Base-by-base conservation (phyloP, 2,797 vertebrate species). In the Enteromius viviparus region DNA sequence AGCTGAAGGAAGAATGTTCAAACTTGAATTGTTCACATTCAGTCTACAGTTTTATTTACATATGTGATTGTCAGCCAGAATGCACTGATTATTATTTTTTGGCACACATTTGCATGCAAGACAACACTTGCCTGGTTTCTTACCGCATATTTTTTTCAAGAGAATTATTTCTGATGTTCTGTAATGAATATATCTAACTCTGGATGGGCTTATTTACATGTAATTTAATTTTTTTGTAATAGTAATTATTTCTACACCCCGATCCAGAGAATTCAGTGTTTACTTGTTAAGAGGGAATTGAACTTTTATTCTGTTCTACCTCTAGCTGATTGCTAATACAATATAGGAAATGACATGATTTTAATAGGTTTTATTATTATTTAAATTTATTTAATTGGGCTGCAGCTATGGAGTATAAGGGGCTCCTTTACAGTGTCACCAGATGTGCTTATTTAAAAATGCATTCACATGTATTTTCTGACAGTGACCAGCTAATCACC, bases 281-380 rank as follows among this genome's bases (percentile, higher is more conserved):
- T 72, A 77, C 49, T 62, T n/a, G 45, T 82, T 21, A 84, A 69
- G 71, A 80, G 79, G 66, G 58, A 76, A 47, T 81, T 80, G n/a
- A 70, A 26, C 47, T 71, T 76, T 83, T 49, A 45, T 53, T 77
- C 62, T 82, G 45, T 83, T 85, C 87, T 86, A 85, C 85, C 85
- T 85, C 85, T 78, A 78, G 51, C 69, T 47, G 62, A 81, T 83
- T 81, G 69, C 68, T 42, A 60, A 70, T 34, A 47, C n/a, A n/a
- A 69, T 42, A 69, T 45, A 58, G 23, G 64, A 3, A 77, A 34
- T 2, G 14, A 49, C 11, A 34, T 58, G 15, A 32, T 80, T 17
- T 71, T 11, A 55, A 11, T 58, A 29, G 26, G 12, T 55, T 83
- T 69, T 47, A 45, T 55, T 55, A 14, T 71, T 47, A 21, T 71